Evolutionary conservation across 2,113 vertebrate genomes (phyloP).

Genomic region (Clarias batrachus): DNA sequence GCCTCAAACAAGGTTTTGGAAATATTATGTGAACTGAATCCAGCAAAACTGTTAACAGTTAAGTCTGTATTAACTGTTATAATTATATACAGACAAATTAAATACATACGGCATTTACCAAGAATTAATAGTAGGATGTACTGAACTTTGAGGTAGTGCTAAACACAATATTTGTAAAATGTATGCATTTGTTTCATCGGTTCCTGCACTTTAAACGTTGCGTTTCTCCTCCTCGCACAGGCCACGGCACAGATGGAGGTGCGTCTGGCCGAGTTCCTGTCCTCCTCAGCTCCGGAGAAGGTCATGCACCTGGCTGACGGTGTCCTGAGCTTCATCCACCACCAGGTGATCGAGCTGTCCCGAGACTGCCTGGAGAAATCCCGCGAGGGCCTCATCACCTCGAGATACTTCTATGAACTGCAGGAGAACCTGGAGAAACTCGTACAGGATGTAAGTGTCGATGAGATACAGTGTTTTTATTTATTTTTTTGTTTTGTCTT

Average conservation of each 20-base stretch:
- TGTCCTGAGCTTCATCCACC: conserved; percentile 94
- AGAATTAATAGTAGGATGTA: background rate
- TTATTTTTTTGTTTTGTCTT: background rate
- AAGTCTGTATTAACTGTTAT: no score
- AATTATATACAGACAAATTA: no score
- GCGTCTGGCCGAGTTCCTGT: conserved; percentile 87
- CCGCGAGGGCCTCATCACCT: conserved; percentile 88
- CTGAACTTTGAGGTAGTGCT: background rate
- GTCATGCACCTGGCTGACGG: conserved; percentile 90
- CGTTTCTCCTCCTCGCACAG: conserved; percentile 60
- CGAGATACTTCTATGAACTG: conserved; percentile 96
- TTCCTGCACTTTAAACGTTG: conserved; percentile 27
- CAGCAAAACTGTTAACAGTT: background rate
- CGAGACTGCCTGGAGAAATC: conserved; percentile 95
- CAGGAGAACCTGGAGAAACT: conserved; percentile 97
- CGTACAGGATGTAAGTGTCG: conserved; percentile 89
- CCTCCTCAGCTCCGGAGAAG: conserved; percentile 81
- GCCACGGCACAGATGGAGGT: conserved; percentile 98
- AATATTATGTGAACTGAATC: no score
- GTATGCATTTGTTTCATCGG: no score
- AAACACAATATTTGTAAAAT: background rate
- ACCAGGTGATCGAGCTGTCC: conserved; percentile 94
- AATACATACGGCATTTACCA: no score
- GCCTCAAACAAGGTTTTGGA: no score
- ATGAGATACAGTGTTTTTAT: background rate